phyloP scores from a whole-genome alignment of 2,888 invertebrate species.

The Reticulitermes lucifugus region DNA sequence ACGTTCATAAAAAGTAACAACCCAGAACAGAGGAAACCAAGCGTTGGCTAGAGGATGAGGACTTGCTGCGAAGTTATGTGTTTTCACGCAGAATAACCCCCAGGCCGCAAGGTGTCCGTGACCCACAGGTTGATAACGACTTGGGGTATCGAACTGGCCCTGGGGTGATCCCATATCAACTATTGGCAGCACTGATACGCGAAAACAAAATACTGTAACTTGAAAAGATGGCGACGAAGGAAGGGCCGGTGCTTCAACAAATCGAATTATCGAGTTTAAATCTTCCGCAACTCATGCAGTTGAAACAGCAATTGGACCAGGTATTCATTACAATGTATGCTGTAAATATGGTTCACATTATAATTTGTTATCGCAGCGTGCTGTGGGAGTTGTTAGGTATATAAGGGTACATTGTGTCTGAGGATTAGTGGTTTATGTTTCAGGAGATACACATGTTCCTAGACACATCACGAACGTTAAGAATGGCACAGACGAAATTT shows the following conservation, averaged over 20 bases:
- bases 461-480: conserved; percentile 89
- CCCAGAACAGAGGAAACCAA: too few species aligned
- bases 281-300: conserved; percentile 82
- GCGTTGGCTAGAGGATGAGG: too few species aligned
- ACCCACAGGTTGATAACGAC: too few species aligned
- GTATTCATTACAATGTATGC: conserved; percentile 61
- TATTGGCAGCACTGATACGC: background rate
- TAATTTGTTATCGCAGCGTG: background rate
- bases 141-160: too few species aligned
- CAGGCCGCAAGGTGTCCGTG: too few species aligned
- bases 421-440: conserved; percentile 49
- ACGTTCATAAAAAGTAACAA: too few species aligned
- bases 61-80: too few species aligned
- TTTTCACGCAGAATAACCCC: too few species aligned
- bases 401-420: background rate
- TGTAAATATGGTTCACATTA: too few species aligned
- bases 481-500: conserved; percentile 91
- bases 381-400: too few species aligned
- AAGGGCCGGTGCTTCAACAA: conserved; percentile 74
- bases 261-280: conserved; percentile 85
- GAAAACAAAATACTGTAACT: background rate
- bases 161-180: too few species aligned
- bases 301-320: conserved; percentile 90
- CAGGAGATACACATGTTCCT: conserved; percentile 90
- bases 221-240: conserved; percentile 59